Percentiles rank a stretch among this genome's conserved stretches.
phyloP scores from a whole-genome alignment of 2,888 invertebrate species.

The Diarsia brunnea region DNA sequence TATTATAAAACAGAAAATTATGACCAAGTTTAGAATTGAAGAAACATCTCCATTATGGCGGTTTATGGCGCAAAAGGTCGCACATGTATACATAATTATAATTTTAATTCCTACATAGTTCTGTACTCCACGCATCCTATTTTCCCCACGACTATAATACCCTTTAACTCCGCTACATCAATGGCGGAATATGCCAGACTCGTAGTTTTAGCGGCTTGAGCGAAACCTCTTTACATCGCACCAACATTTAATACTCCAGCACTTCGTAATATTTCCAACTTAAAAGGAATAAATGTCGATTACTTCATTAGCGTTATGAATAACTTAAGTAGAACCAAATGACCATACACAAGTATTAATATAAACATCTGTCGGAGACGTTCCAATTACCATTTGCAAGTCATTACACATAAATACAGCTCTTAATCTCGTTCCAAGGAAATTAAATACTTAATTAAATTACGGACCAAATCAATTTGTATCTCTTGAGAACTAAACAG shows the following conservation, averaged over 20 bases:
- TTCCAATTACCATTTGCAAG: conserved; percentile 64
- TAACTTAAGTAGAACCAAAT: conserved; percentile 56
- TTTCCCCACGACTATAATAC: conserved; percentile 42
- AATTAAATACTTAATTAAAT: conserved; percentile 83
- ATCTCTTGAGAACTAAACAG: conserved; percentile 78
- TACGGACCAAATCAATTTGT: conserved; percentile 85
- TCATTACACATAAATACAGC: conserved; percentile 68
- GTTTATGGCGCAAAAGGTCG: neutral
- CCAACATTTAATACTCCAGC: conserved; percentile 20
- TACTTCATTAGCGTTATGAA: conserved; percentile 64
- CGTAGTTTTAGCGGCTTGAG: conserved; percentile 18
- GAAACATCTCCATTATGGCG: neutral
- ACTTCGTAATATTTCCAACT: conserved; percentile 41
- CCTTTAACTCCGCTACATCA: conserved; percentile 36
- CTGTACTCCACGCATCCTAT: conserved; percentile 30
- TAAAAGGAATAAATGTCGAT: conserved; percentile 54
- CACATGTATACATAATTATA: conserved; percentile 28
- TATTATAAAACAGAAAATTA: too few species aligned
- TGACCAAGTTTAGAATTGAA: neutral
- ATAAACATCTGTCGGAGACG: conserved; percentile 61
- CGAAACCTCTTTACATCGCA: conserved; percentile 15
- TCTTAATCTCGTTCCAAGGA: conserved; percentile 69
- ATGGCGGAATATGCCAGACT: conserved; percentile 25
- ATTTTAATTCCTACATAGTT: conserved; percentile 23
- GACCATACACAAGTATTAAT: conserved; percentile 56